A percentile compares a stretch with the other conserved stretches of the same genome.
Conservation (phyloP, 1,140 invertebrate genomes). For the Hypsibius dujardini region DNA sequence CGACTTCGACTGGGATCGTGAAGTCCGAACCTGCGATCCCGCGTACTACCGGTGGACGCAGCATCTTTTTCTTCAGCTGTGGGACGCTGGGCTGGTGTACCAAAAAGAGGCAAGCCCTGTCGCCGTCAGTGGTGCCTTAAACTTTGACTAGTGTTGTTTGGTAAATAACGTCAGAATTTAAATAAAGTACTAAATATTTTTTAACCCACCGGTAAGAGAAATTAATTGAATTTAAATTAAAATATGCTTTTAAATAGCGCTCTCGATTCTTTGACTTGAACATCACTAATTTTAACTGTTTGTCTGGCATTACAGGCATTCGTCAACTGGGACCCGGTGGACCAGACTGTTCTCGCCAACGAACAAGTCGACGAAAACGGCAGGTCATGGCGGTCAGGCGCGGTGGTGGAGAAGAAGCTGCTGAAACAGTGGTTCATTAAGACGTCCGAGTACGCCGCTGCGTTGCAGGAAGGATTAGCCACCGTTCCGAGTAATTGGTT, state of each 20-base stretch:
- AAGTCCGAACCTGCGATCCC: slow-evolving; percentile 58
- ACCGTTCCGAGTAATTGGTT: slow-evolving; percentile 39
- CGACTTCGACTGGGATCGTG: slow-evolving; percentile 81
- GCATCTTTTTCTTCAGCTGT: slow-evolving; percentile 48
- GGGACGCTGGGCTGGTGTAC: slow-evolving; percentile 63
- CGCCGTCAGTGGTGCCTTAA: too few relatives aligned
- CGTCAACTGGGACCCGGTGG: slow-evolving; percentile 98
- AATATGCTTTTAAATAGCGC: too few relatives aligned
- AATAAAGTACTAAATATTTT: slow-evolving; percentile 22
- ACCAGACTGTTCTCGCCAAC: slow-evolving; percentile 88
- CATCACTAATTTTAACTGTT: not conserved
- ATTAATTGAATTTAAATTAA: too few relatives aligned
- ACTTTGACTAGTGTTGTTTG: too few relatives aligned
- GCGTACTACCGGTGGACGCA: slow-evolving; percentile 44
- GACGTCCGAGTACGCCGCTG: slow-evolving; percentile 71
- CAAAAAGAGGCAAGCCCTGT: slow-evolving; percentile 48
- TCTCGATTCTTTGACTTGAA: too few relatives aligned
- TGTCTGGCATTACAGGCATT: slow-evolving; percentile 40
- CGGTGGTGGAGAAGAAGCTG: slow-evolving; percentile 69
- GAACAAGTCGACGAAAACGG: slow-evolving; percentile 89
- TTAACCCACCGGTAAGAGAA: not conserved
- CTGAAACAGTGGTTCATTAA: slow-evolving; percentile 88
- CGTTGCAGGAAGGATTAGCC: slow-evolving; percentile 27
- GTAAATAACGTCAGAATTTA: not conserved
- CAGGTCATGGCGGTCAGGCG: slow-evolving; percentile 87